A percentile compares a stretch with the other conserved stretches of the same genome.
Evolutionary conservation across 2,888 invertebrate genomes (phyloP).

Genomic region (Campaea margaritaria): DNA sequence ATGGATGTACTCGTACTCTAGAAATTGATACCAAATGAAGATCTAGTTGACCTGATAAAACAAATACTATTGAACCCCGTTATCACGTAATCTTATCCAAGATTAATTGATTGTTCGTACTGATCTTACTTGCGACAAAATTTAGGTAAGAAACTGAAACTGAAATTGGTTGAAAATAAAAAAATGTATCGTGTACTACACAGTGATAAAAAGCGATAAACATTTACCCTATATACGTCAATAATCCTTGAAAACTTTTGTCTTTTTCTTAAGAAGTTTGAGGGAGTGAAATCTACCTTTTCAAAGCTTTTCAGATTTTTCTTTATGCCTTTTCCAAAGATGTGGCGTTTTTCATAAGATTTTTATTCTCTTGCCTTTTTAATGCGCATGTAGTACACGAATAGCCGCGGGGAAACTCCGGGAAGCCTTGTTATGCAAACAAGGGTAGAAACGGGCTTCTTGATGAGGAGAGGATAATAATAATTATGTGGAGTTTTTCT

Average conservation of each 20-base stretch:
- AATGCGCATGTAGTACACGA: conserved; percentile 47
- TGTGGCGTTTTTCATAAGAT: conserved; percentile 30
- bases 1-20: neutral
- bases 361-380: conserved; percentile 51
- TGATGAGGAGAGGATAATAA: conserved; percentile 11
- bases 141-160: no score
- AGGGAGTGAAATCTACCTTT: conserved; percentile 18
- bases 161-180: no score
- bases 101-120: no score
- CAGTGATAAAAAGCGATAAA: neutral
- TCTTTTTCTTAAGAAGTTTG: no score
- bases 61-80: no score
- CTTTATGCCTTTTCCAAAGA: conserved; percentile 31
- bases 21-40: no score
- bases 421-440: conserved; percentile 49
- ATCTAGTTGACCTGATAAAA: no score
- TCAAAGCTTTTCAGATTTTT: conserved; percentile 36
- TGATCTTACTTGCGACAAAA: neutral
- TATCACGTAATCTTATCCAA: no score
- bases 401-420: conserved; percentile 52
- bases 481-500: conserved; percentile 1
- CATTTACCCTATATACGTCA: no score
- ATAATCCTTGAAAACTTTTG: no score
- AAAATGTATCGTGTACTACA: neutral
- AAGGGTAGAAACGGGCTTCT: conserved; percentile 32